A percentile compares a stretch with the other conserved stretches of the same genome.
Conservation (phyloP, 2,113 vertebrate genomes). For the Theristicus caerulescens region DNA sequence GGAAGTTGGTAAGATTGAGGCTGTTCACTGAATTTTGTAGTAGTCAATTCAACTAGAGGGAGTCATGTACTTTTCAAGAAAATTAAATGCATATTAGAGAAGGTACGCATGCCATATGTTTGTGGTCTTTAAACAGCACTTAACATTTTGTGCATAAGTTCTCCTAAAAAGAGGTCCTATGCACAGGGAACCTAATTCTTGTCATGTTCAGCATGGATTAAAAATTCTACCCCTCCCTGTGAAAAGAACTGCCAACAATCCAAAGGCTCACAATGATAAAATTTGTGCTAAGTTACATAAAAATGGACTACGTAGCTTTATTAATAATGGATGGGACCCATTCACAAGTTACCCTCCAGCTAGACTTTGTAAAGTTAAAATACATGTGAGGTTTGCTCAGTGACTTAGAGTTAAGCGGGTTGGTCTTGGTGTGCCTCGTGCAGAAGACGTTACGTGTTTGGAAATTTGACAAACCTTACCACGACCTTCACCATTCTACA, state of each 20-base stretch:
- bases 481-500: neutral
- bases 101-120: neutral
- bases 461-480: neutral
- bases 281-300: neutral
- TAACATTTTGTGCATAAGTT: neutral
- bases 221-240: neutral
- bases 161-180: neutral
- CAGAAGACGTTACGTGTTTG: neutral
- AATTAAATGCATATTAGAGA: neutral
- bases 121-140: neutral
- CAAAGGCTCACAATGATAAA: neutral
- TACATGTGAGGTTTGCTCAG: neutral
- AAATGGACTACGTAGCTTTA: neutral
- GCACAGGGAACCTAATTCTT: neutral
- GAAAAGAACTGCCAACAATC: neutral
- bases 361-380: neutral
- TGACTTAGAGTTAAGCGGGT: neutral
- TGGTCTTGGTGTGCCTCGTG: neutral
- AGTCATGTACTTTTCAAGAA: neutral
- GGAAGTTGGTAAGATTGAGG: slow-evolving; percentile 1
- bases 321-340: neutral
- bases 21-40: neutral
- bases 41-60: neutral
- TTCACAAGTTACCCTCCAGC: neutral
- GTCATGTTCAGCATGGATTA: neutral